Evolutionary conservation across 2,888 invertebrate genomes (phyloP), one percentile per base, ranked within the genome.

Genomic region (Pasiphila rectangulata): DNA sequence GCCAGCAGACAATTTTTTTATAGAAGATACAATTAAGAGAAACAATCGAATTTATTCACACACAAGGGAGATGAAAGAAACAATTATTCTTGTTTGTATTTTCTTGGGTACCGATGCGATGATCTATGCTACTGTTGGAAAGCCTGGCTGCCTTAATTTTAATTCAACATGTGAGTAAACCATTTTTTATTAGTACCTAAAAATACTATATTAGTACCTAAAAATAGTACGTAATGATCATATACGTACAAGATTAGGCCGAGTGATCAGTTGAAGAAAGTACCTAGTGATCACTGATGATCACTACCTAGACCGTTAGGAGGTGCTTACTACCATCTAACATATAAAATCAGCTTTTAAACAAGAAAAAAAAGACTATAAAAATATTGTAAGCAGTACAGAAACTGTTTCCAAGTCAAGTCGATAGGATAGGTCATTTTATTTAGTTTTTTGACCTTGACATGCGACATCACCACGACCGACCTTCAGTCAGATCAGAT

Each of bases 91-190:
- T 6, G 35, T 69, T 24, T 70, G 59, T 29, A 42, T 69, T 7
- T 25, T 71, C 0, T 56, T 62, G 27, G 21, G 61, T 32, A 64
- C 71, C n/a, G 61, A 69, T 4, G 51, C 71, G 0, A 36, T 63
- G 44, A 80, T 79, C 43, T 83, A 78, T 38, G 79, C 72, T 0
- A 67, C 46, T 48, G 69, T 85, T 5, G 79, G 79, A 1, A 60
- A 54, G 23, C 50, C 54, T 4, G 76, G 72, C 1, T 85, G 85
- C 34, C 63, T 85, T 1, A 65, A 61, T 30, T 85, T 57, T 54
- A 86, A 86, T 56, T 61, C 64, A 21, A 82, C 83, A 19, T 86
- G 85, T 86, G 53, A 83, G 85, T 85, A n/a, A n/a, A 65, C 2
- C 23, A 39, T 7, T 3, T 2, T 9, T 15, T 13, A 4, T 3